Conservation (phyloP, 2,113 vertebrate genomes). For the Notiomystis cincta region DNA sequence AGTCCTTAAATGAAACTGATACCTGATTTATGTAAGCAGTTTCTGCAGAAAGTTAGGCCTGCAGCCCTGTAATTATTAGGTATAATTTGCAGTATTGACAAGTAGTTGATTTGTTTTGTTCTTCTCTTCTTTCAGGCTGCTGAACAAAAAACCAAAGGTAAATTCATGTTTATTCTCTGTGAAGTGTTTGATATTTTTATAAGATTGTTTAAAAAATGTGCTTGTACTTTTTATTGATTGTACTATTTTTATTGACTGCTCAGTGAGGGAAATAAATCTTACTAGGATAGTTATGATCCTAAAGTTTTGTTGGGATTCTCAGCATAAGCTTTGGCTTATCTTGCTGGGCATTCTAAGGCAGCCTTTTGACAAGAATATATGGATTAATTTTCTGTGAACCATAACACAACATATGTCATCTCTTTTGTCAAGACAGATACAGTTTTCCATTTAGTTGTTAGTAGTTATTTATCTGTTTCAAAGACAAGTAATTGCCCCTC, state of each 20-base stretch:
- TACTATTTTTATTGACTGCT: too few relatives aligned
- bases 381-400: neutral
- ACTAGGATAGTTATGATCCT: neutral
- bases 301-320: neutral
- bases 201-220: neutral
- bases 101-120: slow-evolving; percentile 40
- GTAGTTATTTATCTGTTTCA: neutral
- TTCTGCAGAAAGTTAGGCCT: neutral
- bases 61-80: neutral
- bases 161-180: slow-evolving; percentile 51
- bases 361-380: neutral
- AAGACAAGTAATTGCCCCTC: neutral
- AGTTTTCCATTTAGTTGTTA: neutral
- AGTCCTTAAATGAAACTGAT: neutral
- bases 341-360: neutral
- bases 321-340: neutral
- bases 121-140: slow-evolving; percentile 79
- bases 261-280: neutral
- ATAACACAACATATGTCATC: neutral
- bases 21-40: neutral
- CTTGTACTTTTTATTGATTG: neutral
- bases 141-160: slow-evolving; percentile 99
- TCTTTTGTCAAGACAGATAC: neutral
- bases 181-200: neutral
- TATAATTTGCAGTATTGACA: neutral